These are phyloP conservation scores for Xenentodon cancila DNA, from an alignment of 2,797 vertebrate genomes.

Conservation along the genomic window DNA sequence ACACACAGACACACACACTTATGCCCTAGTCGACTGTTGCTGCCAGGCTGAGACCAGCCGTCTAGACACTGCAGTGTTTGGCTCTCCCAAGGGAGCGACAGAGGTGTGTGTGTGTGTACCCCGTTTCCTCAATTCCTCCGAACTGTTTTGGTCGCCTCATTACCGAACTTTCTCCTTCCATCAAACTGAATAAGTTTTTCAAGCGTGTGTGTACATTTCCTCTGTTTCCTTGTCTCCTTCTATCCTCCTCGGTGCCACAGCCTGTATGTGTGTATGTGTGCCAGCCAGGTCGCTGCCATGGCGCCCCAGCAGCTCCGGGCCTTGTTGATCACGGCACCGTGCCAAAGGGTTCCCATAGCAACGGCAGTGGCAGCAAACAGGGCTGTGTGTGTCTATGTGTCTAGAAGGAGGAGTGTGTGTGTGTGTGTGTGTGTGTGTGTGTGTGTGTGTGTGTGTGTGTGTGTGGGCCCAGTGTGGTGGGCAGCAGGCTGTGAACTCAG, in stretches of 20 bases:
- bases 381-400: conserved; percentile 47
- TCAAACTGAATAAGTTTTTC: conserved; percentile 36
- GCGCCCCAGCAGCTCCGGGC: conserved; percentile 72
- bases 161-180: conserved; percentile 28
- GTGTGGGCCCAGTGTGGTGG: conserved; percentile 49
- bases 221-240: conserved; percentile 35
- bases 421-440: conserved; percentile 11
- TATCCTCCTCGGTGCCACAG: conserved; percentile 26
- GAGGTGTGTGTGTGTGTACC: conserved; percentile 22
- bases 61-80: conserved; percentile 61
- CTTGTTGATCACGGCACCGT: conserved; percentile 77
- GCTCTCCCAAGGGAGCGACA: conserved; percentile 47
- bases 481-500: conserved; percentile 76
- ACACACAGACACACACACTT: conserved; percentile 14
- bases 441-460: too few species aligned
- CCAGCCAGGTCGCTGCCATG: conserved; percentile 74
- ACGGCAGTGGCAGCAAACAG: conserved; percentile 76
- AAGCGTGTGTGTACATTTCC: conserved; percentile 30
- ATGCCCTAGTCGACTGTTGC: conserved; percentile 32
- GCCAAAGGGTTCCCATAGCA: conserved; percentile 78
- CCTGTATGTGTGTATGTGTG: conserved; percentile 28
- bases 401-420: conserved; percentile 44
- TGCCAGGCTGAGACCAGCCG: conserved; percentile 63
- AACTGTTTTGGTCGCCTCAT: conserved; percentile 42
- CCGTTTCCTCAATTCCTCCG: conserved; percentile 27